Evolutionary conservation across 1,140 invertebrate species (phyloP), one percentile per base, ranked within the genome.

Genomic region (Lepidurus packardi): DNA sequence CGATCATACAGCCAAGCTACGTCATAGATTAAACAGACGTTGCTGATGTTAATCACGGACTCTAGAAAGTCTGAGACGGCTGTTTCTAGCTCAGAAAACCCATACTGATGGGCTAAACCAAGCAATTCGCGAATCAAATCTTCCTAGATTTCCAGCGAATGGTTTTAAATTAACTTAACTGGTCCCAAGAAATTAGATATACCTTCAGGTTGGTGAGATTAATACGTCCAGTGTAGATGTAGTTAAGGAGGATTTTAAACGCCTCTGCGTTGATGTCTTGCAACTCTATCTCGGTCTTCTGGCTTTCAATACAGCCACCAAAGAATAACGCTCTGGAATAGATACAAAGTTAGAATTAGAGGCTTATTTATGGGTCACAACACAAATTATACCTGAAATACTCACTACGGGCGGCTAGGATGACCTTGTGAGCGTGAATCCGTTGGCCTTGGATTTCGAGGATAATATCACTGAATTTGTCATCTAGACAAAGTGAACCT

Each of bases 201-300:
- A 89, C 88, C 83, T 92, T 92, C 80, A 96, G 87, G 80, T 92
- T 89, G 16, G 90, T 89, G 43, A 98, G 86, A 75, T 92, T 92
- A 88, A 98, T 92, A 81, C 91, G 91, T 47, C 94, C 94, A 78
- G 94, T 96, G 84, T 99, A 99, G 75, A 99, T 95, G 86, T 99
- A 99, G 82, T 94, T 92, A 0, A 99, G 86, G 0, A 99, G 86
- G 75, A 90, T 89, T 85, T 94, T 94, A 83, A 99, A 99, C 24
- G 96, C 93, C 79, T 90, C 88, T 25, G 96, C 85, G n/a, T 93
- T 93, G 43, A 95, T 90, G 81, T 92, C 93, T 84, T 92, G 91
- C 21, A 99, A 83, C 82, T 92, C 91, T 78, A 99, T 94, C 87
- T 96, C 93, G 44, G 88, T 86, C 83, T 92, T 86, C 78, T 88